Conservation (phyloP, 2,888 invertebrate genomes). For the Tinea semifulvella region DNA sequence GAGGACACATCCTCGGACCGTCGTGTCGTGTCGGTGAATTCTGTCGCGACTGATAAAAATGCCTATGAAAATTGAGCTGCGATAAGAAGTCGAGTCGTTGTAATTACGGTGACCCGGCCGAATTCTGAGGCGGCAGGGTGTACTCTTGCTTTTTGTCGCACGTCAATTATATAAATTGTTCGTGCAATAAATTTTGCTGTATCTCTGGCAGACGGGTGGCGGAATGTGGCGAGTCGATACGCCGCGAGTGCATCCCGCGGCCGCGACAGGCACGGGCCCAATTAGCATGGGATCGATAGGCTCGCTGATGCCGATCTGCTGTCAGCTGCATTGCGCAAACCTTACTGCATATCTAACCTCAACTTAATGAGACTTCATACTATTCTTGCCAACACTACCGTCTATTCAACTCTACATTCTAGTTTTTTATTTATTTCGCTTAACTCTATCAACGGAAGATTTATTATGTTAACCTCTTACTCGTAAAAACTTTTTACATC, state of each 20-base stretch:
- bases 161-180: conserved; percentile 66
- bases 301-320: conserved; percentile 48
- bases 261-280: conserved; percentile 42
- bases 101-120: conserved; percentile 40
- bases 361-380: conserved; percentile 47
- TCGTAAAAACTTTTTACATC: no score
- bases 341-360: conserved; percentile 48
- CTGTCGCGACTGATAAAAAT: conserved; percentile 45
- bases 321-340: conserved; percentile 50
- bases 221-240: conserved; percentile 47
- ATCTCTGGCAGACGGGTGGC: conserved; percentile 49
- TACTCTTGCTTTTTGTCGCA: conserved; percentile 59
- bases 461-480: no score
- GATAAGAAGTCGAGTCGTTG: conserved; percentile 36
- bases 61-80: conserved; percentile 41
- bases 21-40: conserved; percentile 37
- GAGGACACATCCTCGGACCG: conserved; percentile 45
- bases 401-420: no score
- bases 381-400: no score
- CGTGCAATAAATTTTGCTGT: conserved; percentile 64
- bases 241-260: conserved; percentile 31
- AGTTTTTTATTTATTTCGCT: no score
- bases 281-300: conserved; percentile 66
- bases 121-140: conserved; percentile 50
- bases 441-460: no score